Conservation (phyloP, 2,888 invertebrate species). For the Cerastoderma edule region DNA sequence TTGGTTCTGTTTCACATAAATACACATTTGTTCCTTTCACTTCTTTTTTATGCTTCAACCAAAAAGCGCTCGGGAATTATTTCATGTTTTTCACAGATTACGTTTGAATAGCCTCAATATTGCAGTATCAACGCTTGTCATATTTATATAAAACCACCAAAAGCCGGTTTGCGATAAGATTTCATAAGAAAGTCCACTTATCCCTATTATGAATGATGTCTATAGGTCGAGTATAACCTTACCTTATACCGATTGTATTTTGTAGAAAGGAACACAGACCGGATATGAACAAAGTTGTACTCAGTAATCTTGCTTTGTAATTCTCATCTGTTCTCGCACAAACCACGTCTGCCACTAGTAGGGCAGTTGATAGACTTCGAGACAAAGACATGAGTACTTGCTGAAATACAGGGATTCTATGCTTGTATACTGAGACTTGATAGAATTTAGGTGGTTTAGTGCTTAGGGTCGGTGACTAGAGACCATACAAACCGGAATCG, state of each 20-base stretch:
- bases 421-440: background rate
- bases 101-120: too few relatives aligned
- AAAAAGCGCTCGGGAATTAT: too few relatives aligned
- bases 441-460: background rate
- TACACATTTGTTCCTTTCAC: too few relatives aligned
- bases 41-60: too few relatives aligned
- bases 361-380: constrained; percentile 39
- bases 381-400: constrained; percentile 60
- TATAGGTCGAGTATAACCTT: constrained; percentile 1
- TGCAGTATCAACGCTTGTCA: too few relatives aligned
- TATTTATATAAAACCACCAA: too few relatives aligned
- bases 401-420: constrained; percentile 25
- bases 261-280: constrained; percentile 56
- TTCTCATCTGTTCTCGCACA: constrained; percentile 45
- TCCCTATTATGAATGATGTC: too few relatives aligned
- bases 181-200: too few relatives aligned
- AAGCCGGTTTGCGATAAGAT: too few relatives aligned
- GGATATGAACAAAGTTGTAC: constrained; percentile 49
- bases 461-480: background rate
- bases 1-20: too few relatives aligned
- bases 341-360: constrained; percentile 49
- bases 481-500: background rate
- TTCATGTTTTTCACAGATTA: too few relatives aligned
- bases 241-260: constrained; percentile 54
- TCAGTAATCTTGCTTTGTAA: constrained; percentile 50